Conservation (phyloP, 2,888 invertebrate species). For the Morpho helenor region DNA sequence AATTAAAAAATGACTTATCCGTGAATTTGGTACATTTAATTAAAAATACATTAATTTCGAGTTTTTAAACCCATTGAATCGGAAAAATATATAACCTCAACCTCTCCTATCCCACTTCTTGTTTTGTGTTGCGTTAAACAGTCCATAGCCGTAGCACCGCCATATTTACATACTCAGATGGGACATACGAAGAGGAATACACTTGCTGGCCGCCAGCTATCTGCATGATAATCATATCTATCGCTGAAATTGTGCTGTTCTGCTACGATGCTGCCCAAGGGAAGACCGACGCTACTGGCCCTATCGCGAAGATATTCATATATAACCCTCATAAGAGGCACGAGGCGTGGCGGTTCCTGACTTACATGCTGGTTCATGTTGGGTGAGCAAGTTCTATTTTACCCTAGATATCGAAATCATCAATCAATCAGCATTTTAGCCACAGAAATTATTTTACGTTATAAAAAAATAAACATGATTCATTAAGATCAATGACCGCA, state of each 20-base stretch:
- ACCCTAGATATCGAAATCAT: too few species aligned
- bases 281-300: slow-evolving; percentile 81
- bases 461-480: too few species aligned
- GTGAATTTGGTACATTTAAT: too few species aligned
- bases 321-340: slow-evolving; percentile 92
- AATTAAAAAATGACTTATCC: neutral
- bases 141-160: slow-evolving; percentile 52
- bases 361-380: slow-evolving; percentile 98
- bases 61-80: neutral
- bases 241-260: slow-evolving; percentile 90
- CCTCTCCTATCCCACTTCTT: slow-evolving; percentile 22
- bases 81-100: slow-evolving; percentile 2
- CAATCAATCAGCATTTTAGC: too few species aligned
- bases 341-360: slow-evolving; percentile 95
- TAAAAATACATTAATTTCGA: too few species aligned
- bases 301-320: slow-evolving; percentile 89
- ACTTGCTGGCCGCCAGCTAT: slow-evolving; percentile 95
- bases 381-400: slow-evolving; percentile 79
- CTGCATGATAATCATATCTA: slow-evolving; percentile 93
- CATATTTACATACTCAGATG: slow-evolving; percentile 80
- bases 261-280: slow-evolving; percentile 73
- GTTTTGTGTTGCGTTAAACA: slow-evolving; percentile 50
- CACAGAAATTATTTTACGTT: too few species aligned
- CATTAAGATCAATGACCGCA: too few species aligned
- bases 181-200: slow-evolving; percentile 94